Evolutionary conservation across 2,113 vertebrate species (phyloP).

Genomic region (Cynocephalus volans): DNA sequence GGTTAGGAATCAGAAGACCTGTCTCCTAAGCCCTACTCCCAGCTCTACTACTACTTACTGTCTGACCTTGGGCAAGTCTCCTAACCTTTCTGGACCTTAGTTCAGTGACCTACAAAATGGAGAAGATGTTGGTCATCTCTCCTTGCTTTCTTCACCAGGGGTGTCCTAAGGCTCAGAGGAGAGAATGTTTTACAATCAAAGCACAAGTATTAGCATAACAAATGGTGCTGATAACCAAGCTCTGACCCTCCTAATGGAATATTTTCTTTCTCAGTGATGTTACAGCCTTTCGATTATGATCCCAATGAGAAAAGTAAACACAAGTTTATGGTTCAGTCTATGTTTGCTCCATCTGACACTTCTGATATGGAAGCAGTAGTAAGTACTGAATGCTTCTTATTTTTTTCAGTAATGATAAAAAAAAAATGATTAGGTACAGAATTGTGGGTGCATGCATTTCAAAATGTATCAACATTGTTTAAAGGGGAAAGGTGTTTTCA

Average conservation of each 20-base stretch:
- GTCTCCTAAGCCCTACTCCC: not conserved
- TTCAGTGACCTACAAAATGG: not conserved
- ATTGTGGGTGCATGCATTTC: slow-evolving; percentile 69
- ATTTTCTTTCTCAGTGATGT: slow-evolving; percentile 95
- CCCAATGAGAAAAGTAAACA: slow-evolving; percentile 99
- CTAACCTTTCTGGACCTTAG: not conserved
- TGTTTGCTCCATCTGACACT: slow-evolving; percentile 97
- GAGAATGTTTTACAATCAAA: not conserved
- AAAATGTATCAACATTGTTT: not conserved
- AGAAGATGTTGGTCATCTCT: not conserved
- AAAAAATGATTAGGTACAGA: not conserved
- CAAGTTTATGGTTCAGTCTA: slow-evolving; percentile 99
- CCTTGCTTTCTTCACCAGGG: not conserved
- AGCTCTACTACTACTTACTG: not conserved
- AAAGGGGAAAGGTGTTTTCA: slow-evolving; percentile 15
- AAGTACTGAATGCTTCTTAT: slow-evolving; percentile 89
- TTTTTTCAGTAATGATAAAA: not conserved
- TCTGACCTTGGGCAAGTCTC: not conserved
- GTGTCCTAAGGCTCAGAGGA: not conserved
- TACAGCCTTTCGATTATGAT: slow-evolving; percentile 99
- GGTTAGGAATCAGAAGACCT: not conserved
- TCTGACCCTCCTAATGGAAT: slow-evolving; percentile 77
- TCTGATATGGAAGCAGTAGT: slow-evolving; percentile 99
- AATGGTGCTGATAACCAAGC: not conserved
- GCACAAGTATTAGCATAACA: not conserved